These are phyloP conservation scores for Podabrus alpinus DNA, from an alignment of 2,888 invertebrate genomes.

Conservation along the genomic window DNA sequence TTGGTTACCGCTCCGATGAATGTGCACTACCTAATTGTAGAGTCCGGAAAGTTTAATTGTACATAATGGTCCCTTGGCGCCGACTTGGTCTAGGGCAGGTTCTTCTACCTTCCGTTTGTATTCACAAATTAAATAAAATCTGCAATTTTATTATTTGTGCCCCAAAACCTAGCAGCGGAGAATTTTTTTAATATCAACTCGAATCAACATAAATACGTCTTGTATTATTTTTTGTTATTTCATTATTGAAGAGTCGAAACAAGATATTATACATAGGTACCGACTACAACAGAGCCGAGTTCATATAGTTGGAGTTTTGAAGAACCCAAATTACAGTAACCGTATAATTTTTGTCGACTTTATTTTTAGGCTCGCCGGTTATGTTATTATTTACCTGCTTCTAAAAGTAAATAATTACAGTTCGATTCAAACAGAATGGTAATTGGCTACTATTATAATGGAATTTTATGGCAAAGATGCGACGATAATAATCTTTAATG, in stretches of 20 bases:
- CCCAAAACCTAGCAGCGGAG: background rate
- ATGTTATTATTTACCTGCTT: conserved; percentile 38
- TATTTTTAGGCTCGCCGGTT: conserved; percentile 24
- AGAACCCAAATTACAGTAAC: background rate
- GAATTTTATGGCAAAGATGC: conserved; percentile 40
- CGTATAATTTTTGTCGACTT: conserved; percentile 36
- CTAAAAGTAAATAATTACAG: conserved; percentile 12
- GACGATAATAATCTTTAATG: background rate
- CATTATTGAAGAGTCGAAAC: background rate
- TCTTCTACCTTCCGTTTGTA: background rate
- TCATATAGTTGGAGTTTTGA: background rate
- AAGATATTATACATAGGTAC: too few species aligned
- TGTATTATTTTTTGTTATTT: background rate
- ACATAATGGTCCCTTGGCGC: conserved; percentile 33
- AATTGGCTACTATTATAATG: conserved; percentile 45
- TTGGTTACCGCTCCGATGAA: conserved; percentile 28
- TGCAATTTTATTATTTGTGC: background rate
- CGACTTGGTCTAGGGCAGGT: conserved; percentile 22
- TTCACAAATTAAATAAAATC: background rate
- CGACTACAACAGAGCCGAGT: background rate
- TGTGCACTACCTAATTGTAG: conserved; percentile 33
- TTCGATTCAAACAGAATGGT: conserved; percentile 36
- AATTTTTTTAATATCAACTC: background rate
- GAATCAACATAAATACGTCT: too few species aligned
- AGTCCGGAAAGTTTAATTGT: conserved; percentile 33